Conservation (phyloP, 2,113 vertebrate species). For the Manacus vitellinus region DNA sequence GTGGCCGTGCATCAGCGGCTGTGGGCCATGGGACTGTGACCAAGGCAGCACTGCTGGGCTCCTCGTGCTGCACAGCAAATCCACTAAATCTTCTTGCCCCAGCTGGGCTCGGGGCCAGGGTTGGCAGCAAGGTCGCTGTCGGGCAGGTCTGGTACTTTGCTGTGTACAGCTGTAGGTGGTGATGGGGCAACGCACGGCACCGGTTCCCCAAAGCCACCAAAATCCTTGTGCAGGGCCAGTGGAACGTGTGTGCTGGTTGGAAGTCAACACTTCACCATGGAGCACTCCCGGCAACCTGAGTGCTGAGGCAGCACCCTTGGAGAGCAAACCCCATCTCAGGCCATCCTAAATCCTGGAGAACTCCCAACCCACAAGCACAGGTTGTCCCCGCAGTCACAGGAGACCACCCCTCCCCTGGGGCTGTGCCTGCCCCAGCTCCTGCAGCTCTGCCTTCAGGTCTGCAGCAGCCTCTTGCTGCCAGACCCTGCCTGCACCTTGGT, state of each 20-base stretch:
- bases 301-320: background rate
- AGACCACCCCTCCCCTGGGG: background rate
- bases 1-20: rapidly evolving
- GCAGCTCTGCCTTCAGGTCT: background rate
- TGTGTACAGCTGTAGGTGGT: background rate
- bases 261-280: rapidly evolving
- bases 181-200: background rate
- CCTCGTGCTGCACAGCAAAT: background rate
- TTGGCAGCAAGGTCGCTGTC: background rate
- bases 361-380: background rate
- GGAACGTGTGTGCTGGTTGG: rapidly evolving
- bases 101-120: rapidly evolving
- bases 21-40: background rate
- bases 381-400: background rate
- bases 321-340: background rate
- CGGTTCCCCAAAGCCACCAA: rapidly evolving
- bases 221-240: rapidly evolving
- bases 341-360: background rate
- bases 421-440: background rate
- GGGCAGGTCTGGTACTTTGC: background rate
- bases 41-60: rapidly evolving
- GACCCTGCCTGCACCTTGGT: background rate
- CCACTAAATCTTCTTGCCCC: rapidly evolving
- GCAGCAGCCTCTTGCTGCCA: background rate
- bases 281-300: background rate